Percentiles rank a stretch among this genome's conserved stretches.
Evolutionary conservation across 2,113 vertebrate species (phyloP).

Genomic region (Sprattus sprattus): DNA sequence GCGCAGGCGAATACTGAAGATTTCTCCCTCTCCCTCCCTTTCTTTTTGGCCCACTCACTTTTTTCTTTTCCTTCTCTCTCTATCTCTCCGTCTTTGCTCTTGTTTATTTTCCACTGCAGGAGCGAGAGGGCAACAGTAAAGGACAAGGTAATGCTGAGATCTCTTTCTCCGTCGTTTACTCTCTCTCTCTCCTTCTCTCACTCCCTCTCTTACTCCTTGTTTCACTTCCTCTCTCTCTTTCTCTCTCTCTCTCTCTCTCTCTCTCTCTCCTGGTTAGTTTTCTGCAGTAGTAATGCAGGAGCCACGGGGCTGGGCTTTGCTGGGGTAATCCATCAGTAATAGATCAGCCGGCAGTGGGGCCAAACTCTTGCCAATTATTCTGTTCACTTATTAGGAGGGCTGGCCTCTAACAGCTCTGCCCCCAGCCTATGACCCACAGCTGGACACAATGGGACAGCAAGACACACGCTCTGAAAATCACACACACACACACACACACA

Average conservation of each 20-base stretch:
- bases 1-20: neutral
- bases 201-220: neutral
- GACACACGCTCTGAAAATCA: slow-evolving; percentile 1
- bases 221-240: neutral
- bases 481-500: neutral
- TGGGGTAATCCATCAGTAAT: slow-evolving; percentile 15
- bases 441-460: neutral
- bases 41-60: neutral
- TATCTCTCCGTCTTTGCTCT: neutral
- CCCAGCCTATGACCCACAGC: slow-evolving; percentile 30
- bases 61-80: neutral
- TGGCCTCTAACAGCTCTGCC: slow-evolving; percentile 20
- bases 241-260: slow-evolving; percentile 9
- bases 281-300: neutral
- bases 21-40: neutral
- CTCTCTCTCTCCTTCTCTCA: neutral
- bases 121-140: slow-evolving; percentile 1
- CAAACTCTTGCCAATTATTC: slow-evolving; percentile 25
- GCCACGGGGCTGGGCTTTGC: neutral
- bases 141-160: neutral
- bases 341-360: slow-evolving; percentile 11
- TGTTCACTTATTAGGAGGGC: slow-evolving; percentile 35
- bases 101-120: neutral
- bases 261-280: slow-evolving; percentile 17
- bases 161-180: neutral